Evolutionary conservation across 2,888 invertebrate species (phyloP).

Genomic region (Drosophila monieri): DNA sequence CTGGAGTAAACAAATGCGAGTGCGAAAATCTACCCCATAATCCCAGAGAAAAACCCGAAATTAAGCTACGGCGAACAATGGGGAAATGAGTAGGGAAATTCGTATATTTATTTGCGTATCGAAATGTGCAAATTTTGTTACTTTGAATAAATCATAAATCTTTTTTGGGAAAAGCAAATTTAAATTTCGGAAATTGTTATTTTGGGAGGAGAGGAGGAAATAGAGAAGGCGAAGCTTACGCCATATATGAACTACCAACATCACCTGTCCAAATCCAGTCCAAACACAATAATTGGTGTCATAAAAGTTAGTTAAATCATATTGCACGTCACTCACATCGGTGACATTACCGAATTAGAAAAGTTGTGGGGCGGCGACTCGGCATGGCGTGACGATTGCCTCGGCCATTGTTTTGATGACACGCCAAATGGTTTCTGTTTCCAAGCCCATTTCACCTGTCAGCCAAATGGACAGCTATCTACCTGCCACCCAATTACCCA

Average conservation of each 20-base stretch:
- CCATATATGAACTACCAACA: conserved; percentile 8
- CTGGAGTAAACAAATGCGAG: conserved; percentile 59
- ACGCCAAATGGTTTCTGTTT: conserved; percentile 61
- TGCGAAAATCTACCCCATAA: conserved; percentile 76
- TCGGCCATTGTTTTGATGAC: conserved; percentile 65
- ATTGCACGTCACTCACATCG: conserved; percentile 62
- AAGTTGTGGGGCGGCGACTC: conserved; percentile 36
- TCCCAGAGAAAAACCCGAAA: conserved; percentile 56
- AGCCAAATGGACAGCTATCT: conserved; percentile 41
- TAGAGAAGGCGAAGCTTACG: not conserved
- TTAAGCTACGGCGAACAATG: conserved; percentile 49
- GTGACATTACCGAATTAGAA: conserved; percentile 69
- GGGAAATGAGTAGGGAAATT: conserved; percentile 38
- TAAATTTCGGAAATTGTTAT: conserved; percentile 27
- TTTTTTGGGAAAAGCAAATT: conserved; percentile 34
- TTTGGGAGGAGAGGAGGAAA: not conserved
- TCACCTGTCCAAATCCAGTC: conserved; percentile 35
- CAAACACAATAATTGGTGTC: conserved; percentile 67
- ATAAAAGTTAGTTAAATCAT: conserved; percentile 73
- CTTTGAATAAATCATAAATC: conserved; percentile 59
- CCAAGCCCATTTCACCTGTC: conserved; percentile 58
- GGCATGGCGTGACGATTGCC: conserved; percentile 53
- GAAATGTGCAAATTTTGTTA: conserved; percentile 55
- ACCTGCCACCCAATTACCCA: conserved; percentile 40
- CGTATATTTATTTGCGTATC: conserved; percentile 73